phyloP scores from a whole-genome alignment of 2,797 vertebrate genomes.

The Phylloscopus collybita region DNA sequence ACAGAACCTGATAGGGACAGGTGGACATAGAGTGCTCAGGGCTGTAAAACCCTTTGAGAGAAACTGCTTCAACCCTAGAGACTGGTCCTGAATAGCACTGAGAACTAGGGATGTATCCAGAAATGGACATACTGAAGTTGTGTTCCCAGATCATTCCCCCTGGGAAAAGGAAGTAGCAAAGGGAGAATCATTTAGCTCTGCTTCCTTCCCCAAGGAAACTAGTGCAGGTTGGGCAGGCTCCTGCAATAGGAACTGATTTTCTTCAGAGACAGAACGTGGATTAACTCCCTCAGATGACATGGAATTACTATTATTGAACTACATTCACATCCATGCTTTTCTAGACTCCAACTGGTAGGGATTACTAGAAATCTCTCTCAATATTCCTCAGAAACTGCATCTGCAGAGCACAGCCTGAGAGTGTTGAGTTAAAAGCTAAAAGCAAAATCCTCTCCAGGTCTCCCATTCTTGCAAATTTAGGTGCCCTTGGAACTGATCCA shows the following conservation, averaged over 20 bases:
- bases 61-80: neutral
- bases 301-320: neutral
- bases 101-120: neutral
- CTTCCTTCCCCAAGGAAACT: neutral
- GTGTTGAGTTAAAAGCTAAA: neutral
- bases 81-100: neutral
- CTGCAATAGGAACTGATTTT: neutral
- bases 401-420: neutral
- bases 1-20: rapidly evolving
- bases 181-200: neutral
- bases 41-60: neutral
- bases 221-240: neutral
- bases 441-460: neutral
- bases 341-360: neutral
- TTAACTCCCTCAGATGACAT: neutral
- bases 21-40: neutral
- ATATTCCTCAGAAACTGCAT: neutral
- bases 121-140: neutral
- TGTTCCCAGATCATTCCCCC: neutral
- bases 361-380: neutral
- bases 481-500: neutral
- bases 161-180: neutral
- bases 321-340: neutral
- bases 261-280: neutral
- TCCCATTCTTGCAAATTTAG: neutral